Percentiles rank a stretch among this genome's conserved stretches.
Conservation (phyloP, 2,113 vertebrate genomes). For the Alaudala cheleensis region DNA sequence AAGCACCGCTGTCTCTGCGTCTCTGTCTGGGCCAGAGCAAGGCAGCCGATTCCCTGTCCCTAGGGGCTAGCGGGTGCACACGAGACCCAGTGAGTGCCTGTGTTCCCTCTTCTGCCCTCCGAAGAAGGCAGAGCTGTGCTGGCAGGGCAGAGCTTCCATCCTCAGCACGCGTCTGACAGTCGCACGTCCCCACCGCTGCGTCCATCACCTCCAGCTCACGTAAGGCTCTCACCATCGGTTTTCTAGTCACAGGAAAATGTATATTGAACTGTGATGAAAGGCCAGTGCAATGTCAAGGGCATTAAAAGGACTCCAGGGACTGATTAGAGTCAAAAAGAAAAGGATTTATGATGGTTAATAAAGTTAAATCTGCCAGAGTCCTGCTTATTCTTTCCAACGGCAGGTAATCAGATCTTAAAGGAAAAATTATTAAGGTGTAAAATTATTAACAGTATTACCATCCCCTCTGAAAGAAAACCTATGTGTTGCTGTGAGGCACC, state of each 20-base stretch:
- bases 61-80: rapidly evolving
- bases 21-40: neutral
- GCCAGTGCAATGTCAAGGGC: constrained; percentile 29
- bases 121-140: rapidly evolving
- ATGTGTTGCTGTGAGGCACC: neutral
- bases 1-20: neutral
- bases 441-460: neutral
- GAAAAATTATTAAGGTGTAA: neutral
- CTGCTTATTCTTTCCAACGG: constrained; percentile 13
- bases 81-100: rapidly evolving
- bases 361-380: constrained; percentile 32
- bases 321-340: constrained; percentile 47
- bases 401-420: constrained; percentile 18
- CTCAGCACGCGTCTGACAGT: neutral
- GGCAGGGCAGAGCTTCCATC: neutral
- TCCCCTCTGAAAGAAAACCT: neutral
- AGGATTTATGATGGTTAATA: constrained; percentile 58
- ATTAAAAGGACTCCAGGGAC: constrained; percentile 52
- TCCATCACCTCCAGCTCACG: neutral
- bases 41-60: neutral
- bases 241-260: constrained; percentile 46
- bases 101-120: neutral
- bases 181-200: rapidly evolving
- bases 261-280: constrained; percentile 50
- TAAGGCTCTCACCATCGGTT: neutral